Base-by-base conservation (phyloP, 2,888 invertebrate species). In the Netelia melanura region DNA sequence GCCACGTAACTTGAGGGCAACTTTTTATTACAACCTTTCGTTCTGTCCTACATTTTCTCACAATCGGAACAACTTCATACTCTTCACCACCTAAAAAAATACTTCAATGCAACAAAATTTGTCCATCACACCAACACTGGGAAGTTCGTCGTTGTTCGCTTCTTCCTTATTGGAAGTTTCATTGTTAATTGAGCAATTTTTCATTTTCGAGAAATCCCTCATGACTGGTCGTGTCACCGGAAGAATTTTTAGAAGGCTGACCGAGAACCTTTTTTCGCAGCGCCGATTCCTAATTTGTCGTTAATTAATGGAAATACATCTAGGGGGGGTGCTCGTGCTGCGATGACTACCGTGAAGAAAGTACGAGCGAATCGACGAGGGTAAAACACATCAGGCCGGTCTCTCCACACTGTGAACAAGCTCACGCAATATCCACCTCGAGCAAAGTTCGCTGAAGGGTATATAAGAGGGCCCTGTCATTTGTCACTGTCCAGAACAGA, bases 401-500 rank as follows among this genome's bases (percentile, higher is more conserved):
- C 30, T 65, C 68, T 17, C n/a, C 14, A 0, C 25, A 58, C 65
- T 17, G 25, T 30, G 23, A 67, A 75, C 62, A 25, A 38, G 89
- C 87, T 88, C 87, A 56, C 71, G 78, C 52, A 74, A 74, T 82
- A 85, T 88, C 88, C 86, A 87, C 84, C 88, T 88, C 81, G 89
- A 44, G 75, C 43, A 90, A 89, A 90, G 90, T 90, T 90, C 81
- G 89, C 89, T 90, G 89, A 92, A 91, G 91, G 90, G 91, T 90
- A 89, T 65, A 79, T 78, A 62, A 67, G 67, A 6, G 81, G 79
- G 44, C 81, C 83, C 88, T 88, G 87, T 89, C 91, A 93, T 93
- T 93, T 91, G 92, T 93, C 93, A 93, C 91, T 93, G 93, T 93
- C 93, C 87, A 84, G 87, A 89, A 90, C 93, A 93, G 91, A 91